These are phyloP conservation scores for Pterocles gutturalis DNA, from an alignment of 2,113 vertebrate species.

Conservation along the genomic window DNA sequence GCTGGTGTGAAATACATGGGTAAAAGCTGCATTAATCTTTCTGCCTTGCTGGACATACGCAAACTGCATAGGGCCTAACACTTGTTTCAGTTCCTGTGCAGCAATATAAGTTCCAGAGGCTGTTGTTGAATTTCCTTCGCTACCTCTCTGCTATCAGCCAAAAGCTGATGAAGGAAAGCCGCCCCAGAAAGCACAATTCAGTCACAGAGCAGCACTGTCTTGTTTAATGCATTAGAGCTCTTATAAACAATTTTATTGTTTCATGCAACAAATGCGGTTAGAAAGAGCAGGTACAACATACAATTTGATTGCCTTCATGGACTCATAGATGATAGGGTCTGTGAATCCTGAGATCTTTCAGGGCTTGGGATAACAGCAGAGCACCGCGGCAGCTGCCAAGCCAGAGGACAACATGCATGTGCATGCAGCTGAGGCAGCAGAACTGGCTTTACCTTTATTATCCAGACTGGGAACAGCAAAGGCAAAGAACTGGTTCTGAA, in stretches of 20 bases:
- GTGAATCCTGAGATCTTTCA: not conserved
- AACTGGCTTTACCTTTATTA: not conserved
- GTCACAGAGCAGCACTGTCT: not conserved
- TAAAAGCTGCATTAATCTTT: not conserved
- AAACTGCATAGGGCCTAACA: not conserved
- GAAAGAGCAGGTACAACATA: not conserved
- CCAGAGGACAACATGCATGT: not conserved
- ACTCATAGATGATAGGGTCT: not conserved
- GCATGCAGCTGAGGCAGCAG: not conserved
- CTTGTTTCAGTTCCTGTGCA: not conserved
- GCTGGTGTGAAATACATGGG: not conserved
- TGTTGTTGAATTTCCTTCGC: not conserved
- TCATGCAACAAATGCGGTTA: not conserved
- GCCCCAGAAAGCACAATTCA: not conserved
- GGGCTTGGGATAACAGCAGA: not conserved
- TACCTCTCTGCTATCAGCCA: not conserved
- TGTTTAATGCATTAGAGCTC: not conserved
- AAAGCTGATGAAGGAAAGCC: not conserved
- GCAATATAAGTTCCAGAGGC: not conserved
- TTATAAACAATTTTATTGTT: slow-evolving; percentile 1
- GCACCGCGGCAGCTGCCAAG: not conserved
- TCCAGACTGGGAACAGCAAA: not conserved
- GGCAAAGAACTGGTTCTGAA: not conserved
- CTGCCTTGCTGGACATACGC: not conserved
- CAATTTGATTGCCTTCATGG: not conserved